phyloP scores from a whole-genome alignment of 2,113 vertebrate species.

The Saccopteryx bilineata region DNA sequence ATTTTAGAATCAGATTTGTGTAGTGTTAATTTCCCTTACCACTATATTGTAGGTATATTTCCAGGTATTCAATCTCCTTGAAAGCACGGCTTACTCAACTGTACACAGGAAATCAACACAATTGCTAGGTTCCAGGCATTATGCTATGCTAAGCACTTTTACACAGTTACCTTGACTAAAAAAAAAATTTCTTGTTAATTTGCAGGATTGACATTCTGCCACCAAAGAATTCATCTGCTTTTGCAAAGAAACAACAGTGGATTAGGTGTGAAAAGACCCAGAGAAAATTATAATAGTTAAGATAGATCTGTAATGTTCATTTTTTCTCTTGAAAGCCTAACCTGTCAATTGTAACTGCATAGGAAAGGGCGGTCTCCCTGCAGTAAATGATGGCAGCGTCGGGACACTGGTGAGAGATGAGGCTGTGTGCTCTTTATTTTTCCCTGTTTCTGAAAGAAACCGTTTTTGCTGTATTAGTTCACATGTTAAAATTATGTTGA shows the following conservation, averaged over 20 bases:
- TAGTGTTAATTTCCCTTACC: slow-evolving; percentile 1
- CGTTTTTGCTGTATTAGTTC: neutral
- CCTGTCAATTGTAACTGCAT: neutral
- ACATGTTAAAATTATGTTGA: neutral
- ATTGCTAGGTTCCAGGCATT: neutral
- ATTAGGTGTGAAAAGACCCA: slow-evolving; percentile 9
- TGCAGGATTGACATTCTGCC: neutral
- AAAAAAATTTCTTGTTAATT: slow-evolving; percentile 46
- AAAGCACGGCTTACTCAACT: neutral
- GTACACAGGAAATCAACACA: neutral
- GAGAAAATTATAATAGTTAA: slow-evolving; percentile 43
- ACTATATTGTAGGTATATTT: slow-evolving; percentile 12
- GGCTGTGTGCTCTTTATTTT: neutral
- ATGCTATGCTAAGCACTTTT: neutral
- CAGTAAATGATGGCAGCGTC: neutral
- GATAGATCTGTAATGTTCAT: neutral
- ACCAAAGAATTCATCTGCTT: slow-evolving; percentile 2
- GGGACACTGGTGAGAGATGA: neutral
- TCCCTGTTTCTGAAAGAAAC: neutral
- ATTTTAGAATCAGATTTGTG: slow-evolving; percentile 19
- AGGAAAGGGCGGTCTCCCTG: neutral
- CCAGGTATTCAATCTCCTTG: neutral
- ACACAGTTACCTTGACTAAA: neutral
- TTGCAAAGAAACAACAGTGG: neutral
- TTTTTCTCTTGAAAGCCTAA: slow-evolving; percentile 23